These are phyloP conservation scores for Apamea anceps DNA, from an alignment of 2,888 invertebrate genomes.

Conservation along the genomic window DNA sequence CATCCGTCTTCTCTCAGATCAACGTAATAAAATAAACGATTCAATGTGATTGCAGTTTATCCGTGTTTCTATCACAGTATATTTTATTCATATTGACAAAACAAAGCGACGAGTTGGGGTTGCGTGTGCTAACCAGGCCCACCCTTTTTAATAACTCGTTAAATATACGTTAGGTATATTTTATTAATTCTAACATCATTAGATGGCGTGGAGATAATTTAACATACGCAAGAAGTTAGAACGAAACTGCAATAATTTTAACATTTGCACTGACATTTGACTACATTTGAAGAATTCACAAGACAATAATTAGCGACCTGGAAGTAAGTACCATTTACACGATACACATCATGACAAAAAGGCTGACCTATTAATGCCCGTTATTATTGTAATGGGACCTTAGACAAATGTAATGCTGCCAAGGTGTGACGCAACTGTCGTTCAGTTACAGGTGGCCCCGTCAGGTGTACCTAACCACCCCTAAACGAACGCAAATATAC, in stretches of 20 bases:
- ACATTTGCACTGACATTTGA: conserved; percentile 59
- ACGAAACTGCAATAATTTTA: conserved; percentile 33
- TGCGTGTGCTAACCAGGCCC: not conserved
- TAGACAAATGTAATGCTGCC: conserved; percentile 69
- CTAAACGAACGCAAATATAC: conserved; percentile 69
- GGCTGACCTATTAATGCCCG: conserved; percentile 74
- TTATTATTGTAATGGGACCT: conserved; percentile 76
- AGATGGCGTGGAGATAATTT: conserved; percentile 29
- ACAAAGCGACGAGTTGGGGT: not conserved
- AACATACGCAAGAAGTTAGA: conserved; percentile 37
- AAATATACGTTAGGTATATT: not conserved
- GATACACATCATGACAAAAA: conserved; percentile 60
- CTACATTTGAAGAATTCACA: conserved; percentile 45
- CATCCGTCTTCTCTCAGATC: not conserved
- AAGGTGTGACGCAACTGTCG: conserved; percentile 86
- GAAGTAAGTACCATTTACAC: conserved; percentile 61
- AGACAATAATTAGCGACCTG: conserved; percentile 60
- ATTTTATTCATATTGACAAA: not conserved
- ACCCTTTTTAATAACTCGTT: not conserved
- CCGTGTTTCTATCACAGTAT: not conserved
- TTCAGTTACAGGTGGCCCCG: conserved; percentile 79
- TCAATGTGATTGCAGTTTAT: not conserved
- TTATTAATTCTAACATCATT: conserved; percentile 20
- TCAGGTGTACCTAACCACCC: conserved; percentile 81
- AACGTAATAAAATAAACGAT: not conserved